Evolutionary conservation across 2,797 vertebrate genomes (phyloP).

Genomic region (Myiotriccus ornatus): DNA sequence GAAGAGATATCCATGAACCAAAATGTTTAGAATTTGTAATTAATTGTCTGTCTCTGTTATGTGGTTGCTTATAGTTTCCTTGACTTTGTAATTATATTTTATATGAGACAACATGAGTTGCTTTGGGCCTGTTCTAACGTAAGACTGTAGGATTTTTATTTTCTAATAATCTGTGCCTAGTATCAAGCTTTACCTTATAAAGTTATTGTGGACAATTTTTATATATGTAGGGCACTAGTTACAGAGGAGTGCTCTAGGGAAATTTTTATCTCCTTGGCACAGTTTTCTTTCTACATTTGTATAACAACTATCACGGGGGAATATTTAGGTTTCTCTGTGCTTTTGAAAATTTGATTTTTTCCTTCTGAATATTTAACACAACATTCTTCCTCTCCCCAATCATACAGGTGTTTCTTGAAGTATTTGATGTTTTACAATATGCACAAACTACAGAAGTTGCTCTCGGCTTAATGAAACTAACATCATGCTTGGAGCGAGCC

Average conservation of each 20-base stretch:
- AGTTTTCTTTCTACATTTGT: not conserved
- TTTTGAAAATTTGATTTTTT: not conserved
- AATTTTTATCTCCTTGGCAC: not conserved
- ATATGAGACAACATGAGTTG: not conserved
- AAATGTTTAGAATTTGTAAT: not conserved
- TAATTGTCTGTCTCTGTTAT: not conserved
- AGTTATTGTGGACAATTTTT: not conserved
- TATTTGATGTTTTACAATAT: constrained; percentile 51
- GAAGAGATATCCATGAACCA: not conserved
- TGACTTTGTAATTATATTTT: not conserved
- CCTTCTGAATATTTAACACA: not conserved
- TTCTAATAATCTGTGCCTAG: not conserved
- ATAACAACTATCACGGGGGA: not conserved
- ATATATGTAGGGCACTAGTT: not conserved
- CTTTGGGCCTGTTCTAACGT: not conserved
- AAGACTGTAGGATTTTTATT: not conserved
- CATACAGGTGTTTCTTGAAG: constrained; percentile 73
- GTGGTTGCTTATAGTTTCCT: not conserved
- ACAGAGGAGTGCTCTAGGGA: not conserved
- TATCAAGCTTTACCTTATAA: not conserved
- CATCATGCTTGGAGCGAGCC: constrained; percentile 74
- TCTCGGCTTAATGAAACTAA: constrained; percentile 79
- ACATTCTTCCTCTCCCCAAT: not conserved
- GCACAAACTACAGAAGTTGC: constrained; percentile 36
- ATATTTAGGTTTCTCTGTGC: not conserved